Evolutionary conservation across 92 coral and sea anemone genomes (phyloP).

Genomic region (Zoanthus gigantus): DNA sequence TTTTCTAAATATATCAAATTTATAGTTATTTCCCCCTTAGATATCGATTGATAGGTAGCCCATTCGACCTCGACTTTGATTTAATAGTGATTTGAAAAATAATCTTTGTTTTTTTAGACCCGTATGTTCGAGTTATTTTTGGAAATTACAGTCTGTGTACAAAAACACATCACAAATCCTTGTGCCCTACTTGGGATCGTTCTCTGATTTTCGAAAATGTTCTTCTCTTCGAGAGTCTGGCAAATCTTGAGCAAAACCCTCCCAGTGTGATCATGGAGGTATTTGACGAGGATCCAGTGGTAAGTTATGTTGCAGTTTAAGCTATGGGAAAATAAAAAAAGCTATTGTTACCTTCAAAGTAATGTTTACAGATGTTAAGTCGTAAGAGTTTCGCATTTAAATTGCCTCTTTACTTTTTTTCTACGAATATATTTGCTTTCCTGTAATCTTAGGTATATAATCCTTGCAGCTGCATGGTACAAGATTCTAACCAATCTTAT

Average conservation of each 20-base stretch:
- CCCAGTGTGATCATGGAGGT: slow-evolving; percentile 88
- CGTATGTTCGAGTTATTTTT: slow-evolving; percentile 85
- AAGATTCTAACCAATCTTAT: too few relatives aligned
- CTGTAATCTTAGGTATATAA: too few relatives aligned
- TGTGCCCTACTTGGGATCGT: slow-evolving; percentile 98
- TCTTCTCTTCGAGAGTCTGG: slow-evolving; percentile 76
- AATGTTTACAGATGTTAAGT: background rate
- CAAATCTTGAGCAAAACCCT: slow-evolving; percentile 75
- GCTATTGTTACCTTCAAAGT: too few relatives aligned
- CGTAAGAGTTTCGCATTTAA: background rate
- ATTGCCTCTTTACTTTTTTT: background rate
- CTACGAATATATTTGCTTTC: background rate
- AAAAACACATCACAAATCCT: slow-evolving; percentile 70
- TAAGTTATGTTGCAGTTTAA: slow-evolving; percentile 40
- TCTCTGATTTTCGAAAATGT: slow-evolving; percentile 87
- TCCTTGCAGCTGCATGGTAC: too few relatives aligned
- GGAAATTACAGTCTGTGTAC: slow-evolving; percentile 84
- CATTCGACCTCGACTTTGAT: too few relatives aligned
- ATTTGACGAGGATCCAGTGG: slow-evolving; percentile 88
- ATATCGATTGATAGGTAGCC: too few relatives aligned
- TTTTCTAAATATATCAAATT: too few relatives aligned
- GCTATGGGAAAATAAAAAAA: too few relatives aligned
- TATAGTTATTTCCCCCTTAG: too few relatives aligned
- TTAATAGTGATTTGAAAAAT: background rate
- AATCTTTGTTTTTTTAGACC: slow-evolving; percentile 58